A percentile compares a stretch with the other conserved stretches of the same genome.
Conservation (phyloP, 2,113 vertebrate species). For the Cyphomyrus discorhynchus region DNA sequence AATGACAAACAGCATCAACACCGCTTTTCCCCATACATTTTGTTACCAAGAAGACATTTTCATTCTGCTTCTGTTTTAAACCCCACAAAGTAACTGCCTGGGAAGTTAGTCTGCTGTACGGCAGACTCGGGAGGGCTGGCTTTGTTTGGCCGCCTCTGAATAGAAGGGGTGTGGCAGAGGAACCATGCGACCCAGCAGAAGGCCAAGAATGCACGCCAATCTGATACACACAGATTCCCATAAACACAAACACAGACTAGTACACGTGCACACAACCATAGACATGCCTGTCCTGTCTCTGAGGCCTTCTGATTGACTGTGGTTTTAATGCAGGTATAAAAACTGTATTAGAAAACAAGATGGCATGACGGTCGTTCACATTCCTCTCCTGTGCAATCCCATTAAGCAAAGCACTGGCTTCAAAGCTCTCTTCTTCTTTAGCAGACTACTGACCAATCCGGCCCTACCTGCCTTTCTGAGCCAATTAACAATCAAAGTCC, state of each 20-base stretch:
- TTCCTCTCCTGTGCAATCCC: neutral
- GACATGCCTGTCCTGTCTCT: neutral
- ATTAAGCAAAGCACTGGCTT: neutral
- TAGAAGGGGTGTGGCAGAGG: neutral
- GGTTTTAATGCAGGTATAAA: neutral
- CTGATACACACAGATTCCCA: neutral
- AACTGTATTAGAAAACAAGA: neutral
- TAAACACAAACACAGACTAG: neutral
- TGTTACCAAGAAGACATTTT: neutral
- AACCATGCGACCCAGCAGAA: neutral
- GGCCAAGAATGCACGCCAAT: neutral
- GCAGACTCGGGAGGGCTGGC: neutral
- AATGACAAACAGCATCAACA: neutral
- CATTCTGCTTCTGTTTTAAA: slow-evolving; percentile 11
- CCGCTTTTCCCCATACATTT: neutral
- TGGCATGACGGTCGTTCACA: neutral
- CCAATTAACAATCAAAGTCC: neutral
- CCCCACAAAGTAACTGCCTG: neutral
- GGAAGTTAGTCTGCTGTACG: slow-evolving; percentile 10
- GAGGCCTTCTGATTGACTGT: neutral
- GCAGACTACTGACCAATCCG: neutral
- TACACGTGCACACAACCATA: neutral
- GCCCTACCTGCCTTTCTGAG: neutral
- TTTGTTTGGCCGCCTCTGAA: neutral
- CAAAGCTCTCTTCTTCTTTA: neutral